phyloP scores from a whole-genome alignment of 1,140 invertebrate genomes.

The Battus philenor region DNA sequence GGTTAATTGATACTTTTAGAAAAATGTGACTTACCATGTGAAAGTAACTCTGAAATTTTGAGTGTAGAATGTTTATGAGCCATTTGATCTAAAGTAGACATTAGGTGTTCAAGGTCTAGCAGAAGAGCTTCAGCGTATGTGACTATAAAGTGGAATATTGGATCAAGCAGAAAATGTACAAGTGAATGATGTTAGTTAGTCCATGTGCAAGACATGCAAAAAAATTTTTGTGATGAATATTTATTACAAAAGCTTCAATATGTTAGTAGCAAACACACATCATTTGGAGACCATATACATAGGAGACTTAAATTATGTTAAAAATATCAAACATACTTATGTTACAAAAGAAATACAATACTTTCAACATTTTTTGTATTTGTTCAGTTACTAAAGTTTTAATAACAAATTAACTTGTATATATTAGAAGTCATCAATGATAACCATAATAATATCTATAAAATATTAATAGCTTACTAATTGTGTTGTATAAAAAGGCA shows the following conservation, averaged over 20 bases:
- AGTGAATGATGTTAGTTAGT: slow-evolving; percentile 55
- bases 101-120: slow-evolving; percentile 79
- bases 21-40: slow-evolving; percentile 66
- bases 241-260: slow-evolving; percentile 26
- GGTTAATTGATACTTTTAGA: slow-evolving; percentile 1
- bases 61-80: slow-evolving; percentile 72
- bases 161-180: slow-evolving; percentile 51
- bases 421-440: too few relatives aligned
- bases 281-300: too few relatives aligned
- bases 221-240: slow-evolving; percentile 52
- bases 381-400: too few relatives aligned
- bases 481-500: too few relatives aligned
- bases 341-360: too few relatives aligned
- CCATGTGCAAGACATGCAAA: slow-evolving; percentile 77
- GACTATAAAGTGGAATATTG: slow-evolving; percentile 69
- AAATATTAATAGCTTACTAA: too few relatives aligned
- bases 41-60: slow-evolving; percentile 74
- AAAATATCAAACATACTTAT: too few relatives aligned
- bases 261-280: slow-evolving; percentile 21
- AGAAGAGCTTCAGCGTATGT: slow-evolving; percentile 79
- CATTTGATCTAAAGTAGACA: slow-evolving; percentile 76
- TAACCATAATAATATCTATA: too few relatives aligned
- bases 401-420: too few relatives aligned
- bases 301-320: too few relatives aligned
- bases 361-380: too few relatives aligned